These are phyloP conservation scores for Quiscalus mexicanus DNA, from an alignment of 2,113 vertebrate genomes.

Conservation along the genomic window DNA sequence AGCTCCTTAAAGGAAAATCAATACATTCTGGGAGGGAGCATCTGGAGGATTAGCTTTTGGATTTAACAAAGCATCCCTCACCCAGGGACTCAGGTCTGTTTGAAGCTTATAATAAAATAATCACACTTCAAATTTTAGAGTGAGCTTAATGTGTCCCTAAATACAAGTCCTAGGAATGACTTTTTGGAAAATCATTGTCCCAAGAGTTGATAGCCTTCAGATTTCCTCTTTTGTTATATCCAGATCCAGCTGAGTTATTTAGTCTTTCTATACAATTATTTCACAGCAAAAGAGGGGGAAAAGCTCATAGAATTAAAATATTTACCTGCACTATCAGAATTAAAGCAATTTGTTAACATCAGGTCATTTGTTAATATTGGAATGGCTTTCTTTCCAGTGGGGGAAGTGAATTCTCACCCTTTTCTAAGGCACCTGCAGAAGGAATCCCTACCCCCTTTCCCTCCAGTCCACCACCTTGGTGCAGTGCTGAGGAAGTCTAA, in stretches of 20 bases:
- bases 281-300: not conserved
- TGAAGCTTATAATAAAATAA: no score
- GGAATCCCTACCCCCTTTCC: not conserved
- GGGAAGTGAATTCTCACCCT: not conserved
- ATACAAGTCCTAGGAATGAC: not conserved
- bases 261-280: not conserved
- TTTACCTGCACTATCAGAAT: not conserved
- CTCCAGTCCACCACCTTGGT: not conserved
- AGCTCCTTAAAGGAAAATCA: slow-evolving; percentile 20
- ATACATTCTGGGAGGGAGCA: not conserved
- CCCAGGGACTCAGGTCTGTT: not conserved
- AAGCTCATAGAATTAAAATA: not conserved
- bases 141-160: not conserved
- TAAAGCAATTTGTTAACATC: not conserved
- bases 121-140: not conserved
- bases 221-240: not conserved
- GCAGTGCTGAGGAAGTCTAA: not conserved
- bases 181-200: not conserved
- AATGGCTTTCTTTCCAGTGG: not conserved
- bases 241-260: not conserved
- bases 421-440: not conserved
- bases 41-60: slow-evolving; percentile 14
- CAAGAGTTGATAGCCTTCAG: not conserved
- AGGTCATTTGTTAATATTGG: not conserved
- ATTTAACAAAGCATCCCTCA: slow-evolving; percentile 21